Evolutionary conservation across 2,888 invertebrate species (phyloP).

Genomic region (Lasioglossum villosulum): DNA sequence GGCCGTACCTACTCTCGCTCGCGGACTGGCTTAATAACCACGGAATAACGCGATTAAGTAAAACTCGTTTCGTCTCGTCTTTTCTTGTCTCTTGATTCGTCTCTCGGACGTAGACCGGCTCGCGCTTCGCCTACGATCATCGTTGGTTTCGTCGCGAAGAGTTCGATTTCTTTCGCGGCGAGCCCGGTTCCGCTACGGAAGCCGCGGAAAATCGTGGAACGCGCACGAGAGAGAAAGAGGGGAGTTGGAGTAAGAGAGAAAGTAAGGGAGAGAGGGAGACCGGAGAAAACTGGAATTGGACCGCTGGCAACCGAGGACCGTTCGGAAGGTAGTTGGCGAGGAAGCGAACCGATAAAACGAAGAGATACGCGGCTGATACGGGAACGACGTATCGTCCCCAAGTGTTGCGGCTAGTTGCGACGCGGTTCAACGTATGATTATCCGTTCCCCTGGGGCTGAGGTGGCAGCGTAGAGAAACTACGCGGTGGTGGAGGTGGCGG

Average conservation of each 20-base stretch:
- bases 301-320: constrained; percentile 13
- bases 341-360: constrained; percentile 67
- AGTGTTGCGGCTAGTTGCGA: constrained; percentile 69
- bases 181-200: background rate
- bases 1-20: constrained; percentile 62
- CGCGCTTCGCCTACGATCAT: background rate
- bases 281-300: constrained; percentile 15
- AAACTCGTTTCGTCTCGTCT: constrained; percentile 12
- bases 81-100: background rate
- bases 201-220: constrained; percentile 2
- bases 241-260: background rate
- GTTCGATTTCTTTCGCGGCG: background rate
- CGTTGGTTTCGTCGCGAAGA: background rate
- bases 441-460: constrained; percentile 76
- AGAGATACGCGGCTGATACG: constrained; percentile 51
- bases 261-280: background rate
- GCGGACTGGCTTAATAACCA: constrained; percentile 28
- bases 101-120: background rate
- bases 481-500: constrained; percentile 55
- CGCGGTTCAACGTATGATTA: constrained; percentile 79
- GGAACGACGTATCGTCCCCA: constrained; percentile 53
- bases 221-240: background rate
- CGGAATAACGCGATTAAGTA: constrained; percentile 22
- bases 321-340: constrained; percentile 52
- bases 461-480: constrained; percentile 47